phyloP scores from a whole-genome alignment of 2,888 invertebrate genomes.

The Magallana nippona region DNA sequence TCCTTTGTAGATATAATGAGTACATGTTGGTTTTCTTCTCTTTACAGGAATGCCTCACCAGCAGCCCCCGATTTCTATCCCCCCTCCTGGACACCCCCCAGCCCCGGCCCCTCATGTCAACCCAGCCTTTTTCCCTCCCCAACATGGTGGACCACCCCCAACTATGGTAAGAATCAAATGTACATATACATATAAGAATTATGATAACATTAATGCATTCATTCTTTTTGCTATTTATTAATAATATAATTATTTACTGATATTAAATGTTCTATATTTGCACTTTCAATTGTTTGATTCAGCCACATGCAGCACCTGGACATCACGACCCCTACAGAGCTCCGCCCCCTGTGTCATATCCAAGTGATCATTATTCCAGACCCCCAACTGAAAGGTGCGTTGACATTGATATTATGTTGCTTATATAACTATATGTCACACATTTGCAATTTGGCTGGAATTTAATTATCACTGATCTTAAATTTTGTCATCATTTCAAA shows the following conservation, averaged over 20 bases:
- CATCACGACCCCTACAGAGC: constrained; percentile 62
- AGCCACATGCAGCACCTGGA: constrained; percentile 44
- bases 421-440: no score
- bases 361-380: constrained; percentile 65
- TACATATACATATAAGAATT: not conserved
- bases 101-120: constrained; percentile 94
- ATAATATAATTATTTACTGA: not conserved
- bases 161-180: constrained; percentile 43
- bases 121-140: constrained; percentile 96
- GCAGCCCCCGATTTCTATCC: constrained; percentile 82
- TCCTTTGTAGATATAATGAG: no score
- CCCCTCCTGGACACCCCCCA: constrained; percentile 74
- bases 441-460: no score
- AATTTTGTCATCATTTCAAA: no score
- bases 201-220: no score
- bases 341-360: constrained; percentile 65
- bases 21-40: constrained; percentile 34
- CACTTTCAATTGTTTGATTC: not conserved
- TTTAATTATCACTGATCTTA: no score
- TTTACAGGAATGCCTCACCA: constrained; percentile 61
- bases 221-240: no score
- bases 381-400: constrained; percentile 68
- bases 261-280: not conserved
- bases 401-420: not conserved
- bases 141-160: constrained; percentile 75